phyloP scores from a whole-genome alignment of 1,140 invertebrate species.

The Mya arenaria region DNA sequence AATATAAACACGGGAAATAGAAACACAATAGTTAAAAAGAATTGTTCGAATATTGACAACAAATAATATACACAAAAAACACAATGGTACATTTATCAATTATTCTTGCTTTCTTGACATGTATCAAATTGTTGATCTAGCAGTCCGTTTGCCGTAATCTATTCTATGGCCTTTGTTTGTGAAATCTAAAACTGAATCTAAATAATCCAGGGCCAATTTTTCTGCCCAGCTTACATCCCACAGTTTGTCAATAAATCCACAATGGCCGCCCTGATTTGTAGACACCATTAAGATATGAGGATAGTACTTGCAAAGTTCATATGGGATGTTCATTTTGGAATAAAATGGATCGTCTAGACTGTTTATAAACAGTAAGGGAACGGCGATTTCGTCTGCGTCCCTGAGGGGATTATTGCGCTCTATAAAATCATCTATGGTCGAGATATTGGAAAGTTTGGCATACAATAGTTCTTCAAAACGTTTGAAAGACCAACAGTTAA shows the following conservation, averaged over 20 bases:
- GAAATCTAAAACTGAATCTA: constrained; percentile 69
- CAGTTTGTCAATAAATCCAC: constrained; percentile 69
- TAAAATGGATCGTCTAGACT: constrained; percentile 75
- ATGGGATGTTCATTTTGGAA: constrained; percentile 67
- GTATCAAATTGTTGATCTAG: constrained; percentile 61
- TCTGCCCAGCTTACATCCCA: constrained; percentile 66
- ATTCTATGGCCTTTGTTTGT: constrained; percentile 64
- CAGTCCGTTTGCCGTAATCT: constrained; percentile 58
- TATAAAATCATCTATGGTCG: constrained; percentile 72
- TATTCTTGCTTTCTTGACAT: too few relatives aligned
- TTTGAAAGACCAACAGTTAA: constrained; percentile 55
- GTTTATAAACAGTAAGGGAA: constrained; percentile 74
- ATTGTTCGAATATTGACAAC: too few relatives aligned
- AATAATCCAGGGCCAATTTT: constrained; percentile 65
- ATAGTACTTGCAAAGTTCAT: constrained; percentile 74
- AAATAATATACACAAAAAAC: too few relatives aligned
- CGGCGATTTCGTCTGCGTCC: constrained; percentile 75
- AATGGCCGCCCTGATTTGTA: constrained; percentile 73
- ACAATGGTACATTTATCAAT: too few relatives aligned
- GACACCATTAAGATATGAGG: constrained; percentile 75
- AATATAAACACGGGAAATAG: too few relatives aligned
- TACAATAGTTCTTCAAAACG: constrained; percentile 67
- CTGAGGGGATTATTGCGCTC: constrained; percentile 75
- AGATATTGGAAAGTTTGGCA: constrained; percentile 65
- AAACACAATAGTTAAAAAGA: too few relatives aligned